A percentile compares a stretch with the other conserved stretches of the same genome.
These are phyloP conservation scores for Sicus ferrugineus DNA, from an alignment of 2,888 invertebrate genomes.

Conservation along the genomic window DNA sequence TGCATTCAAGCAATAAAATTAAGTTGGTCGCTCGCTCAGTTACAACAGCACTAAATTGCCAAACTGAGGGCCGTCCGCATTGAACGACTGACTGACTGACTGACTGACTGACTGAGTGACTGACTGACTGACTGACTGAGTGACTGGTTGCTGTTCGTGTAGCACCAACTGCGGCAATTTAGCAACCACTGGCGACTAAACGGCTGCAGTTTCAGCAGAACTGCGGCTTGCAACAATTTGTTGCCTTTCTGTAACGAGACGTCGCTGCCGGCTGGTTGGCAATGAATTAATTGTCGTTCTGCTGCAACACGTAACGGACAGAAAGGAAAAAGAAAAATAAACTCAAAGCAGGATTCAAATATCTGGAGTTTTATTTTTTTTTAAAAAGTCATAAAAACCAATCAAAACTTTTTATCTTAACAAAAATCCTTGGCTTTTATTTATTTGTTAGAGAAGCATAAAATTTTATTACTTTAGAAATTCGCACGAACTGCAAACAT, in stretches of 20 bases:
- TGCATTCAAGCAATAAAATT: constrained; percentile 12
- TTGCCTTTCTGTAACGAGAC: too few species aligned
- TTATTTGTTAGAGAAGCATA: too few species aligned
- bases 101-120: neutral
- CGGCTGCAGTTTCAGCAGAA: constrained; percentile 17
- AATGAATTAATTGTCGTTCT: too few species aligned
- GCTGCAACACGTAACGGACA: too few species aligned
- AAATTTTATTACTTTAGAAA: too few species aligned
- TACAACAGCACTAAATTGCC: neutral
- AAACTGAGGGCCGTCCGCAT: neutral
- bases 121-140: neutral
- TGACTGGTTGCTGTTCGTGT: neutral
- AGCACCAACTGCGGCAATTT: neutral
- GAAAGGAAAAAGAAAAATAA: too few species aligned
- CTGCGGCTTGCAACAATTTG: neutral
- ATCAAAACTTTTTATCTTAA: too few species aligned
- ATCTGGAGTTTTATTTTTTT: neutral
- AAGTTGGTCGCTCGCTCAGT: neutral
- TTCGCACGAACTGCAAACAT: neutral
- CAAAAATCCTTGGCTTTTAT: too few species aligned
- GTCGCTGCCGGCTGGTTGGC: too few species aligned
- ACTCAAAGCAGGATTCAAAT: neutral
- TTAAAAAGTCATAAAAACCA: neutral
- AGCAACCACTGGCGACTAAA: constrained; percentile 23
- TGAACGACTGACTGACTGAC: neutral